Evolutionary conservation across 2,797 vertebrate species (phyloP), one percentile per base, ranked within the genome.

Genomic region (Leptatherina wallacei): DNA sequence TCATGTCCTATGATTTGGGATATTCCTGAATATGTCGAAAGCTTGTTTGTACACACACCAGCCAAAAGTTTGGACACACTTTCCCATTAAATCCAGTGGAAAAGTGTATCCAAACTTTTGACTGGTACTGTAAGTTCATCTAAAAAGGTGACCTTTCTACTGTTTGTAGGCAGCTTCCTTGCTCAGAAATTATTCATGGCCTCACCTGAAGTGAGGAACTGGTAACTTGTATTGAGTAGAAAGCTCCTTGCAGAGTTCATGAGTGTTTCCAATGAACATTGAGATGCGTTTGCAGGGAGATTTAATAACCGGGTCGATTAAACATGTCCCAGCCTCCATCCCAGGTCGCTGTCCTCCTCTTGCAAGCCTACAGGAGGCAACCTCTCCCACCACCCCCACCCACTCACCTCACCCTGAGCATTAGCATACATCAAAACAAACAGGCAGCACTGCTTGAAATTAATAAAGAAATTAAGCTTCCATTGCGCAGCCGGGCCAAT

Each of bases 401-500:
- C 82, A 10, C 91, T 91, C 93, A 83, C 32, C 71, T 75, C 82
- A n/a, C 61, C 63, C 71, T 75, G 67, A 87, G 92, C 82, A 95
- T 97, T 97, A 96, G 95, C 95, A 97, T 94, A 95, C 89, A 92
- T 94, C 94, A 96, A 96, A 97, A 96, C 88, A 97, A 97, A 96
- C 89, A 93, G 89, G 87, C 91, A 79, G 85, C 78, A 33, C 90
- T 79, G 89, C 85, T 92, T 81, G 95, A 94, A 97, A 96, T 97
- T 98, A 98, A 97, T 98, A 96, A 97, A 97, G 96, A 97, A 98
- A 96, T 97, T 98, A 99, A 98, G 97, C 97, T 96, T 94, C 94
- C 93, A 91, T 95, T 94, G 95, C 95, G 94, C 95, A 97, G 95
- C 96, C 95, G 94, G 95, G 93, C 96, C 96, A 99, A 99, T 99